A percentile compares a stretch with the other conserved stretches of the same genome.
phyloP scores from a whole-genome alignment of 2,888 invertebrate species.

The Teleiodes luculella region DNA sequence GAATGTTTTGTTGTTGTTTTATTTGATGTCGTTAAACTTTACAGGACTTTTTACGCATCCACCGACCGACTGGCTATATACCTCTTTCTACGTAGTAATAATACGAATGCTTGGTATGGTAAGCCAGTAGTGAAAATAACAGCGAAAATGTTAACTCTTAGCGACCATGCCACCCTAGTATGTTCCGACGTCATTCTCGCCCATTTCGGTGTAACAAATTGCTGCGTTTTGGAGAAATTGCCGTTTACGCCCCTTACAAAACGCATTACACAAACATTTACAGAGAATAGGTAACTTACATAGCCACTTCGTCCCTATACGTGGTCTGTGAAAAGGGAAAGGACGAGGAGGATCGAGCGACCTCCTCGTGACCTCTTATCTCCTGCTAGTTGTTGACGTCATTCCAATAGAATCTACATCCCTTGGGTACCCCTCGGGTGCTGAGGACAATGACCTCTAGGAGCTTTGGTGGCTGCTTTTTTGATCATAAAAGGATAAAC shows the following conservation, averaged over 20 bases:
- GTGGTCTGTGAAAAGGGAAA: slow-evolving; percentile 38
- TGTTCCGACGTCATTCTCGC: slow-evolving; percentile 51
- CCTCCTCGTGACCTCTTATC: slow-evolving; percentile 52
- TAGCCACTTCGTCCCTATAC: too few relatives aligned
- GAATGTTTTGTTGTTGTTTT: neutral
- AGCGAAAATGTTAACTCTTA: slow-evolving; percentile 23
- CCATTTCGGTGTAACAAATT: slow-evolving; percentile 56
- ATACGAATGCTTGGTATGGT: neutral
- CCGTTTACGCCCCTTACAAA: slow-evolving; percentile 15
- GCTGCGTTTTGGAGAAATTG: slow-evolving; percentile 27
- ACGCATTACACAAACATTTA: slow-evolving; percentile 13
- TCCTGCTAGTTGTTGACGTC: slow-evolving; percentile 80
- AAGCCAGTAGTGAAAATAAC: neutral
- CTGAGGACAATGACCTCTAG: slow-evolving; percentile 36
- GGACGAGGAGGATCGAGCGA: slow-evolving; percentile 26
- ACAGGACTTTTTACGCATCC: neutral
- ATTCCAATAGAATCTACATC: slow-evolving; percentile 74
- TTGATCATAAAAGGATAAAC: neutral
- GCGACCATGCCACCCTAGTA: slow-evolving; percentile 40
- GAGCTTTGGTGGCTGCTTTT: slow-evolving; percentile 19
- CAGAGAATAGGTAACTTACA: too few relatives aligned
- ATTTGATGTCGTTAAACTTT: too few relatives aligned
- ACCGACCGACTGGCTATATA: neutral
- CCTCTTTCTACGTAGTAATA: neutral
- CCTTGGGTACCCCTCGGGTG: slow-evolving; percentile 66